Percentiles rank a stretch among this genome's conserved stretches.
These are phyloP conservation scores for Pristionchus maxplancki DNA, from an alignment of 2,888 invertebrate species.

Conservation along the genomic window DNA sequence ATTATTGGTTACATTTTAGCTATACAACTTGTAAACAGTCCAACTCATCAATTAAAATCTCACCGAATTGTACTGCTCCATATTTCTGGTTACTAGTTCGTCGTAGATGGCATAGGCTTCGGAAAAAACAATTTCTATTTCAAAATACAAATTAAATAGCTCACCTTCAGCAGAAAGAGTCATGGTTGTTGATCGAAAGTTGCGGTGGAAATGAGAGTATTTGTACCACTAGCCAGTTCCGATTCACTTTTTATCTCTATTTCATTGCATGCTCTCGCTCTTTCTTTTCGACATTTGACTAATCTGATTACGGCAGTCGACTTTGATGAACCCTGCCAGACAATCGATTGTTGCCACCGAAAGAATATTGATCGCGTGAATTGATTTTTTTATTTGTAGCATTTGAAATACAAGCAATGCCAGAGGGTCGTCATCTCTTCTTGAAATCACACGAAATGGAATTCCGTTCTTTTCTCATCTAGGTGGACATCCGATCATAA, in stretches of 20 bases:
- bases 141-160: neutral
- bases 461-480: neutral
- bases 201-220: neutral
- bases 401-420: neutral
- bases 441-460: neutral
- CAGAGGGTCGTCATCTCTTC: neutral
- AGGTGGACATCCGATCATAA: neutral
- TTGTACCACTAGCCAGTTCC: neutral
- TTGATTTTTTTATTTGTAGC: too few relatives aligned
- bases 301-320: neutral
- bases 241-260: neutral
- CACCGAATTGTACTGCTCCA: constrained; percentile 18
- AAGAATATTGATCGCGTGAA: neutral
- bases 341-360: neutral
- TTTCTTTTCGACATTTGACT: constrained; percentile 16
- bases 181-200: neutral
- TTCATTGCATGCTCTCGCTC: neutral
- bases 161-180: neutral
- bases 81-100: neutral
- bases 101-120: constrained; percentile 10
- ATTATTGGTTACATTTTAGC: neutral
- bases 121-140: neutral
- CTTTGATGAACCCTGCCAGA: neutral
- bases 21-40: neutral
- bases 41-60: neutral